Percentiles rank a stretch among this genome's conserved stretches.
These are phyloP conservation scores for Adelphocoris suturalis DNA, from an alignment of 2,888 invertebrate species.

Conservation along the genomic window DNA sequence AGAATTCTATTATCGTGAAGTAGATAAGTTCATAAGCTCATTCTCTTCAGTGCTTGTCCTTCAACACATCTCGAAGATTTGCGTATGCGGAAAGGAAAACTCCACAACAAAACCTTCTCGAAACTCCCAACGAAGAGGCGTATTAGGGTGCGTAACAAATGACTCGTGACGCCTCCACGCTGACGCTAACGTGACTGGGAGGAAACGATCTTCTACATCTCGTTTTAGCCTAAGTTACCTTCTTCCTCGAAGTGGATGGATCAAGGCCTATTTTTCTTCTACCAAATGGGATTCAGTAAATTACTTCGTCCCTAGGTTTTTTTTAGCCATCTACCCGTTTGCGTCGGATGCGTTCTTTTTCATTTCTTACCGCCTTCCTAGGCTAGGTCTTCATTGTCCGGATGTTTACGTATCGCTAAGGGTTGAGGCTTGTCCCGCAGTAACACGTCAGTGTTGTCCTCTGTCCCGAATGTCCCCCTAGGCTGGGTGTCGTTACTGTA, in stretches of 20 bases:
- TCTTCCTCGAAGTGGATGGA: constrained; percentile 39
- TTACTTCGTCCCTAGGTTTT: neutral
- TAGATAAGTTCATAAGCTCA: too few relatives aligned
- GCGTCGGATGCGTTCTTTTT: constrained; percentile 1
- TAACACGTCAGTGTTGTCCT: too few relatives aligned
- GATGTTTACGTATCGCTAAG: too few relatives aligned
- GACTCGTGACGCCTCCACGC: constrained; percentile 39
- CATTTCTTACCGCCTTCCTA: neutral
- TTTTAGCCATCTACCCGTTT: neutral
- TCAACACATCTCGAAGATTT: neutral
- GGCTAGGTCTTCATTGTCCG: neutral
- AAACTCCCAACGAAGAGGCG: neutral
- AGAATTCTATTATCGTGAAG: too few relatives aligned
- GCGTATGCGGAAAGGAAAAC: neutral
- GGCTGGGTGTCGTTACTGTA: too few relatives aligned
- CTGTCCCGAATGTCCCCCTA: too few relatives aligned
- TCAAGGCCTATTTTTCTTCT: constrained; percentile 32
- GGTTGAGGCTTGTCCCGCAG: too few relatives aligned
- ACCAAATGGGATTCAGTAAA: constrained; percentile 31
- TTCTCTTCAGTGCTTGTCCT: neutral
- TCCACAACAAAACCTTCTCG: neutral
- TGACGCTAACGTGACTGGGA: constrained; percentile 12
- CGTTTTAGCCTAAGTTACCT: constrained; percentile 37
- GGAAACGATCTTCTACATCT: constrained; percentile 39
- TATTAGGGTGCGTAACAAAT: constrained; percentile 32